Evolutionary conservation across 1,140 invertebrate species (phyloP), one percentile per base, ranked within the genome.

Genomic region (Hypothenemus hampei): DNA sequence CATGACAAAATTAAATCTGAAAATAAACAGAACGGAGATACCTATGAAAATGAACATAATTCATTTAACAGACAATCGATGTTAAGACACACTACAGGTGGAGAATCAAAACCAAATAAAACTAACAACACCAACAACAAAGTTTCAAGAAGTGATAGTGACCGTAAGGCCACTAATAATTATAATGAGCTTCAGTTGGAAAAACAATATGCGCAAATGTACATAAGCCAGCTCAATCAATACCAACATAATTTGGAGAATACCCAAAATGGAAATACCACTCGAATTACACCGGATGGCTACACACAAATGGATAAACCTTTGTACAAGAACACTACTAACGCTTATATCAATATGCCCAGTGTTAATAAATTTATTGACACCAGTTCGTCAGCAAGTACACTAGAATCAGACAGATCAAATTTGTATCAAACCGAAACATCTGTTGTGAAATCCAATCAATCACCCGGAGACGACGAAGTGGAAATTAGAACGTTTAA

Each of bases 351-450:
- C 11, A 64, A 64, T 40, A 45, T 60, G 18, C 49, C 61, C n/a
- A 35, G 45, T 26, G 54, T 67, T 15, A 55, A 58, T 20, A 62
- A 62, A 56, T 70, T 64, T 37, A 66, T 70, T 18, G 68, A 70
- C 44, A 65, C 68, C 10, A 71, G 67, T 52, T 67, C 67, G 15
- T 69, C 68, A 3, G 59, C 63, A 4, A 71, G 66, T 57, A 68
- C 65, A 0, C 41, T 67, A 15, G 66, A 66, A 13, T 56, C 62
- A 8, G 60, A 66, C 4, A 61, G 49, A 29, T 52, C 39, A 15
- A 59, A 60, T 57, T 47, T 59, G n/a, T 62, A 63, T 33, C 35
- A 59, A 19, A 66, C 64, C 18, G 54, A 36, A 35, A 35, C 5
- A n/a, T 3, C 20, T 15, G 10, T 37, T 22, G 16, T 11, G 11